Conservation (phyloP, 2,797 vertebrate species). For the Xyrichtys novacula region DNA sequence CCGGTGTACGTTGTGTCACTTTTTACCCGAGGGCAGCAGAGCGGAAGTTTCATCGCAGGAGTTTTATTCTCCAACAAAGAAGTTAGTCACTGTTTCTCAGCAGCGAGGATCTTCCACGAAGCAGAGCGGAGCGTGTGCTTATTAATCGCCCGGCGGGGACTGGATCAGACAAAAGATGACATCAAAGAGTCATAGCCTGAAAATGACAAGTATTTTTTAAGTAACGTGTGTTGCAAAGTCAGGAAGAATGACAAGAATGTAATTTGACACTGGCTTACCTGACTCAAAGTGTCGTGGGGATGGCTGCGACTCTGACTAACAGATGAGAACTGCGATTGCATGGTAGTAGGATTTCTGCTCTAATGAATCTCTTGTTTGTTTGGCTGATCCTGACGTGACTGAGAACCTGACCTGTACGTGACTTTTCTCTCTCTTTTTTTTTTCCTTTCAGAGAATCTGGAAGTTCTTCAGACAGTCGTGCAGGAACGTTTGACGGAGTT, state of each 20-base stretch:
- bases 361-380: background rate
- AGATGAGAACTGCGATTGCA: slow-evolving; percentile 28
- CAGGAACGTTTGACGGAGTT: slow-evolving; percentile 92
- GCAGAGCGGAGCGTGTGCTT: background rate
- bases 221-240: background rate
- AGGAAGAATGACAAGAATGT: slow-evolving; percentile 54
- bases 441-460: slow-evolving; percentile 82
- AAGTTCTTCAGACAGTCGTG: slow-evolving; percentile 87
- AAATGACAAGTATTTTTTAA: slow-evolving; percentile 21
- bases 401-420: background rate
- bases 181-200: slow-evolving; percentile 10
- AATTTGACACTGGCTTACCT: background rate
- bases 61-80: slow-evolving; percentile 33
- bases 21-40: slow-evolving; percentile 31
- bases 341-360: background rate
- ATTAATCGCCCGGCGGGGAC: slow-evolving; percentile 7
- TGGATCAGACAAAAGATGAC: slow-evolving; percentile 6
- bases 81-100: slow-evolving; percentile 40
- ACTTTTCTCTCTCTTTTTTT: background rate
- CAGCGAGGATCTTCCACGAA: slow-evolving; percentile 19
- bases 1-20: slow-evolving; percentile 20
- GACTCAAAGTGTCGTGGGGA: slow-evolving; percentile 21
- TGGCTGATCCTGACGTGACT: background rate
- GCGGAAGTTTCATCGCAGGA: slow-evolving; percentile 48
- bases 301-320: slow-evolving; percentile 17